These are phyloP conservation scores for Yponomeuta cagnagella DNA, from an alignment of 2,888 invertebrate genomes.

Conservation along the genomic window DNA sequence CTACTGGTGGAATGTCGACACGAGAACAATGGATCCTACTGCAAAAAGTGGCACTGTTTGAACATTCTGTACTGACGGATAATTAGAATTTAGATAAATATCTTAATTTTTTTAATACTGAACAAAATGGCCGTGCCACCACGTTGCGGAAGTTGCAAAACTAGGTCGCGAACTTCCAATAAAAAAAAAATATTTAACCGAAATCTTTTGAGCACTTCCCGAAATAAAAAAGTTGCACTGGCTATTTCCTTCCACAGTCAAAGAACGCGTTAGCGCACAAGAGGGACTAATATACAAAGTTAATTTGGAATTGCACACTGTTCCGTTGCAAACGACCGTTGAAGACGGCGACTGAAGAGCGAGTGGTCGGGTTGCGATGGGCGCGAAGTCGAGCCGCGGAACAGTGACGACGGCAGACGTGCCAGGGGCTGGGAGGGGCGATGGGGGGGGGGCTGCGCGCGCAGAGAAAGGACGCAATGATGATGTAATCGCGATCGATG, in stretches of 20 bases:
- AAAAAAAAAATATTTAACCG: slow-evolving; percentile 28
- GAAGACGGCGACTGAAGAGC: slow-evolving; percentile 55
- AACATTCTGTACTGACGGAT: neutral
- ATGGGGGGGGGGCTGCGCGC: slow-evolving; percentile 58
- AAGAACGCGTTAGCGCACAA: slow-evolving; percentile 6
- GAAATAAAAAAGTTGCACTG: neutral
- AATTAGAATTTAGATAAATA: slow-evolving; percentile 16
- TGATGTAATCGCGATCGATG: slow-evolving; percentile 76
- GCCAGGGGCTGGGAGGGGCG: slow-evolving; percentile 22
- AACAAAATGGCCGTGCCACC: slow-evolving; percentile 50
- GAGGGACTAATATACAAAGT: slow-evolving; percentile 27
- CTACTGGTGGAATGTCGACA: slow-evolving; percentile 26
- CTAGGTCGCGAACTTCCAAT: slow-evolving; percentile 60
- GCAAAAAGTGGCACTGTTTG: no score
- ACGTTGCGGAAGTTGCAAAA: slow-evolving; percentile 67
- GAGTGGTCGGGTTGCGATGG: slow-evolving; percentile 48
- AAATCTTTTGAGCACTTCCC: slow-evolving; percentile 18
- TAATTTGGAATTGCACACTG: slow-evolving; percentile 48
- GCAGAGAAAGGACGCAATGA: slow-evolving; percentile 71
- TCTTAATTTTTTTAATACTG: slow-evolving; percentile 30
- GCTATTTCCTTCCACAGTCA: neutral
- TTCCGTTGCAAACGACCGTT: slow-evolving; percentile 40
- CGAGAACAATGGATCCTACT: slow-evolving; percentile 14
- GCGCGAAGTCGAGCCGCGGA: slow-evolving; percentile 51
- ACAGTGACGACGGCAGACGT: slow-evolving; percentile 34